A percentile compares a stretch with the other conserved stretches of the same genome.
phyloP scores from a whole-genome alignment of 1,140 invertebrate species.

The Atopsyche davidsoni region DNA sequence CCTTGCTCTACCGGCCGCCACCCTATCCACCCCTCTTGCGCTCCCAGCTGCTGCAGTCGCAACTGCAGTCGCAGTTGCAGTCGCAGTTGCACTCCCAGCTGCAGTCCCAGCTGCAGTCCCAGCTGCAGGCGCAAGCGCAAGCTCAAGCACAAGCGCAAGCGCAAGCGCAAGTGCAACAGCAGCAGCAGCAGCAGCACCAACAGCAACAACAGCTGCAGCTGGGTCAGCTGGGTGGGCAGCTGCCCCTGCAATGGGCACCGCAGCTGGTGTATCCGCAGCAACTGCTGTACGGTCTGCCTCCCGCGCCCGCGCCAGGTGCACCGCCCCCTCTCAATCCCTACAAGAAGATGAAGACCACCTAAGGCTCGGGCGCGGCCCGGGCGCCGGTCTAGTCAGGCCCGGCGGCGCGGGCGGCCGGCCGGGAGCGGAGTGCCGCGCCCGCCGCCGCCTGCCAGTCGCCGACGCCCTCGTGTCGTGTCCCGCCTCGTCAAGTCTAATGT shows the following conservation, averaged over 20 bases:
- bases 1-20: conserved; percentile 26
- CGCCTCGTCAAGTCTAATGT: conserved; percentile 25
- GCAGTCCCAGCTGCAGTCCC: conserved; percentile 37
- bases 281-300: conserved; percentile 54
- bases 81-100: conserved; percentile 36
- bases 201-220: conserved; percentile 27
- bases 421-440: not conserved
- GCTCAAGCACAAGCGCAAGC: conserved; percentile 26
- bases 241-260: conserved; percentile 35
- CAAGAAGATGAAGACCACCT: conserved; percentile 84
- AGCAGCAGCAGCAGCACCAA: conserved; percentile 34
- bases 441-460: not conserved
- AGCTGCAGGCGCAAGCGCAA: conserved; percentile 35
- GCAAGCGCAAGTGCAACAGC: conserved; percentile 32
- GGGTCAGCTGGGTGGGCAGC: conserved; percentile 35
- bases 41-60: conserved; percentile 28
- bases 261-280: conserved; percentile 46
- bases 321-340: conserved; percentile 63
- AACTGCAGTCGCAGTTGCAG: conserved; percentile 34
- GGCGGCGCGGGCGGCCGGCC: conserved; percentile 7
- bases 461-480: not conserved
- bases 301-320: conserved; percentile 45
- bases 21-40: conserved; percentile 27
- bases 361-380: conserved; percentile 38
- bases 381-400: conserved; percentile 13